Conservation (phyloP, 2,113 vertebrate genomes). For the Oophaga pumilio region DNA sequence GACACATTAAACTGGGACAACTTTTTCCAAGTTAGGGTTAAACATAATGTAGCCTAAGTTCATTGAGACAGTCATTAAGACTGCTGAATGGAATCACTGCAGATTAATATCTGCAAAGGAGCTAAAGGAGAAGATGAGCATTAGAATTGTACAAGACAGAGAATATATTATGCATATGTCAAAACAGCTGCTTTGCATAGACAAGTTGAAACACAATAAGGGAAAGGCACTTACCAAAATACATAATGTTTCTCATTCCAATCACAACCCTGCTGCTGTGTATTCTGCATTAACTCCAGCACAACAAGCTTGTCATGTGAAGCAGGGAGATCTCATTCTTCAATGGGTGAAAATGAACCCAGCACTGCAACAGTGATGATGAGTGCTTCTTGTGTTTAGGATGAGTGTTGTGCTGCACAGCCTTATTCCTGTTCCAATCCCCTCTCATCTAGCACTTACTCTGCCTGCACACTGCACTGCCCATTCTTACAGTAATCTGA, state of each 20-base stretch:
- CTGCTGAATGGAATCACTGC: background rate
- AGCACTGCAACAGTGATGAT: conserved; percentile 67
- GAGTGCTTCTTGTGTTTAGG: conserved; percentile 69
- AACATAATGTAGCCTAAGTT: conserved; percentile 64
- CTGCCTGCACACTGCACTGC: conserved; percentile 75
- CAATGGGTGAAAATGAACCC: conserved; percentile 69
- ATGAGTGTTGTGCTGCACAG: conserved; percentile 67
- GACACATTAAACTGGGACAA: conserved; percentile 36
- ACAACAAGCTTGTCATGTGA: conserved; percentile 67
- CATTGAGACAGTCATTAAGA: conserved; percentile 49
- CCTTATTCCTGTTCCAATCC: conserved; percentile 68
- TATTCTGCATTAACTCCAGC: conserved; percentile 76
- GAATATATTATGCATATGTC: background rate
- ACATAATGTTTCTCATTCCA: conserved; percentile 95
- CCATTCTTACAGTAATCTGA: conserved; percentile 84
- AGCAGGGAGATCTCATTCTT: conserved; percentile 78
- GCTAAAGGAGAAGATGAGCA: background rate
- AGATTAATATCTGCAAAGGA: background rate
- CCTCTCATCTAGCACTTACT: conserved; percentile 73
- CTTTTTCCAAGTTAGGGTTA: conserved; percentile 63
- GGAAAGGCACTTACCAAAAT: conserved; percentile 87
- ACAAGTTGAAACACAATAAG: conserved; percentile 60
- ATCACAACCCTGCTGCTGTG: conserved; percentile 76
- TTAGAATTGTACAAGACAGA: conserved; percentile 4
- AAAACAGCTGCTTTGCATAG: conserved; percentile 62